Base-by-base conservation (phyloP, 2,797 vertebrate species). In the Sebastiscus albofasciatus region DNA sequence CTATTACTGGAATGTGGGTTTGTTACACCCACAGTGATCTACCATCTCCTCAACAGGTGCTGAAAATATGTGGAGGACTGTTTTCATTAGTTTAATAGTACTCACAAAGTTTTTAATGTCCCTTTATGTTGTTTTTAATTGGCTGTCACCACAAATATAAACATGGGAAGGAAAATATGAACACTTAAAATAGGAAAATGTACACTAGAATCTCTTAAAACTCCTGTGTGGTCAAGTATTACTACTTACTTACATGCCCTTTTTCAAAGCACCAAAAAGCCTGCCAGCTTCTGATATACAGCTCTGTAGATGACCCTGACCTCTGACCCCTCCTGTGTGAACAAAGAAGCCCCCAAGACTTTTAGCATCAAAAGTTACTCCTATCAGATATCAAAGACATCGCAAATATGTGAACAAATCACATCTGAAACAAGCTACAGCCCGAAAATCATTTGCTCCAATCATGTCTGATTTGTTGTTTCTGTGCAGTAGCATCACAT, bases 1-100 rank as follows among this genome's bases (percentile, higher is more conserved):
- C 92, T 94, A 91, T 94, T 89, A 92, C 86, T 91, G 93, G 92
- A 93, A 89, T 86, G 90, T 89, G 92, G 91, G 71, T 91, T 90
- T 86, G 90, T 82, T 86, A 88, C 89, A 86, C 92, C 92, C 91
- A 91, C 91, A 85, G 67, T 61, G 85, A 81, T 75, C 83, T 36
- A 84, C 81, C 91, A 75, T 89, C 81, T 84, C 87, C 31, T 82
- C 87, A 89, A 84, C 93, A 94, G 93, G 94, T 94, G 93, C 87
- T 90, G 81, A 46, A 80, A 91, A 91, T 80, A 86, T 91, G 91
- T 77, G 80, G 36, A 61, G 62, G 42, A 69, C 46, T 56, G 34
- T 70, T 86, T 82, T 83, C 22, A 80, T 68, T 80, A 66, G 65
- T 80, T 77, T 78, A 72, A 84, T 84, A 72, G 26, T 22, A 46